phyloP scores from a whole-genome alignment of 2,888 invertebrate genomes.

The Saturnia pavonia region DNA sequence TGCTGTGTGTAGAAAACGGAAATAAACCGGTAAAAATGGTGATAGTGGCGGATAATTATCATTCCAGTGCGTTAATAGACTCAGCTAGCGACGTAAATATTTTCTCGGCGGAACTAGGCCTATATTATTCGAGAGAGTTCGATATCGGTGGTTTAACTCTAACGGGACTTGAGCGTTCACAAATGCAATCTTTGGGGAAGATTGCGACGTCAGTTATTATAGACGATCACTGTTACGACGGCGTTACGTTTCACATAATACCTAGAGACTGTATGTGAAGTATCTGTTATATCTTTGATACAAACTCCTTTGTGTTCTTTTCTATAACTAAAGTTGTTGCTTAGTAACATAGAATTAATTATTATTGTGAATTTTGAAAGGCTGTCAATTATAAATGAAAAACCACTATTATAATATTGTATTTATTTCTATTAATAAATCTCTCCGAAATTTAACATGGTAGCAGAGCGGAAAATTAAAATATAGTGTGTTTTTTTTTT shows the following conservation, averaged over 20 bases:
- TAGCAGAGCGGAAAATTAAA: too few relatives aligned
- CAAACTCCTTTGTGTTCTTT: too few relatives aligned
- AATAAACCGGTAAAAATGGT: neutral
- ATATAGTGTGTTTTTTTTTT: too few relatives aligned
- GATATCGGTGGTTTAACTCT: neutral
- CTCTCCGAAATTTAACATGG: too few relatives aligned
- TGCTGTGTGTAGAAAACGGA: neutral
- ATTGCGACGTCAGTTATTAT: neutral
- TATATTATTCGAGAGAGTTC: neutral
- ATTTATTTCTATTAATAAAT: too few relatives aligned
- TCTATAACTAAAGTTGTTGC: too few relatives aligned
- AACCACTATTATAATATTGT: too few relatives aligned
- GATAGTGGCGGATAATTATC: neutral
- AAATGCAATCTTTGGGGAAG: neutral
- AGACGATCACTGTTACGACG: neutral
- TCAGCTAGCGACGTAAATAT: conserved; percentile 9
- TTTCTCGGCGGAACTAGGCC: neutral
- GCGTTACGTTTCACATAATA: conserved; percentile 4
- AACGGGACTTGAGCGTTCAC: neutral
- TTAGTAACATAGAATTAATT: too few relatives aligned
- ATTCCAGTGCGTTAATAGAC: neutral
- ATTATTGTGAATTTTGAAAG: too few relatives aligned
- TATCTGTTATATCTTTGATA: too few relatives aligned
- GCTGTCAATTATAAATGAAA: too few relatives aligned
- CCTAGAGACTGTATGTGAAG: conserved; percentile 23